phyloP scores from a whole-genome alignment of 2,888 invertebrate genomes.

The Leptinotarsa peninsularis region DNA sequence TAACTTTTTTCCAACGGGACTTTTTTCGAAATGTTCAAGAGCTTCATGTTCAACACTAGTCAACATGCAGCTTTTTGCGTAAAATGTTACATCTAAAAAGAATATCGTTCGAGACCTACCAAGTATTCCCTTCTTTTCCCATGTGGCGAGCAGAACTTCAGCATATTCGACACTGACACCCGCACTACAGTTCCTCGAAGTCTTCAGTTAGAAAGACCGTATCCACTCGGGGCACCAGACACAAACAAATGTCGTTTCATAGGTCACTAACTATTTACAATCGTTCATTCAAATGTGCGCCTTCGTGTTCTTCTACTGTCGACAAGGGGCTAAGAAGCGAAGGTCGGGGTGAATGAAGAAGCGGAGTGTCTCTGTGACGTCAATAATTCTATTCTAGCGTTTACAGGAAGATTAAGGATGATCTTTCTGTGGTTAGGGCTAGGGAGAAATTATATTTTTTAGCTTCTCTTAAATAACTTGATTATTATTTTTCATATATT shows the following conservation, averaged over 20 bases:
- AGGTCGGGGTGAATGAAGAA: conserved; percentile 19
- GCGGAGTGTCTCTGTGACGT: neutral
- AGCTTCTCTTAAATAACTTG: too few relatives aligned
- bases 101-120: conserved; percentile 29
- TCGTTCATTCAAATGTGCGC: conserved; percentile 40
- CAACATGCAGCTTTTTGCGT: too few relatives aligned
- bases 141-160: conserved; percentile 66
- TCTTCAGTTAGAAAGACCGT: conserved; percentile 30
- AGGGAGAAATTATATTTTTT: too few relatives aligned
- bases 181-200: conserved; percentile 21
- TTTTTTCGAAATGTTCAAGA: too few relatives aligned
- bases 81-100: too few relatives aligned
- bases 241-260: conserved; percentile 40
- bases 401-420: neutral
- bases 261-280: conserved; percentile 43
- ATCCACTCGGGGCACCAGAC: conserved; percentile 32
- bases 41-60: too few relatives aligned
- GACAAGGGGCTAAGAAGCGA: conserved; percentile 23
- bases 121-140: conserved; percentile 54
- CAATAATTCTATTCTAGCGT: neutral
- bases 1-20: too few relatives aligned
- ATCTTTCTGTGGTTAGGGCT: too few relatives aligned
- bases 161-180: conserved; percentile 52
- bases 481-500: too few relatives aligned
- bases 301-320: conserved; percentile 34